Base-by-base conservation (phyloP, 37 sponge, comb jelly and placozoan genomes). In the Hexactinellida sp. region DNA sequence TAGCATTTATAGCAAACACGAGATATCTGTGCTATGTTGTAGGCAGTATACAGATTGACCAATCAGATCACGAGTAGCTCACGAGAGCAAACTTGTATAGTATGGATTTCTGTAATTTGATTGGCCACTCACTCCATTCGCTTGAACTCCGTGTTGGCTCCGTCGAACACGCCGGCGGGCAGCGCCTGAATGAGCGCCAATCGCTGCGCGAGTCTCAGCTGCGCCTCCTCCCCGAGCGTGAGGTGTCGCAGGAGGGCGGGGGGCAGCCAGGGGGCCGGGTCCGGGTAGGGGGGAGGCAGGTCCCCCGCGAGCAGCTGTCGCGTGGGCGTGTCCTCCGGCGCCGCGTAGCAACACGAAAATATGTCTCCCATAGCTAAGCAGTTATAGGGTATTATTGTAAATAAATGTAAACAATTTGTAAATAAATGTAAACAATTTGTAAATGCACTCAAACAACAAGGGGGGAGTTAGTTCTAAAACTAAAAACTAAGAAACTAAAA, bases 141-240 rank as follows among this genome's bases (percentile, higher is more conserved):
- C 13, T 63, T 63, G 34, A 21, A 63, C 3, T 3, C 38, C 0
- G 82, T 52, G 10, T 28, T 39, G 25, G 51, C 34, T 23, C 38
- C 85, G 5, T 38, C 86, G 85, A 88, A 93, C 36, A 38, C 54
- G 16, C 85, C 90, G 10, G 39, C 52, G 38, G 93, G 93, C 16
- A 93, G 88, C 37, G 87, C 41, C 55, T 93, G 93, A 47, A 93
- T 91, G 54, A 93, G 84, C 37, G 93, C 85, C 28, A 93, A 16
- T 34, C 91, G 55, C 87, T 88, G 91, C 37, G 91, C 88, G 0
- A 89, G 34, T 55, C 89, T 89, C 0, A 89, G 0, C 52, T 85
- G 82, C 36, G 86, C 84, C 37, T 86, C 88, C 82, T 93, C 91
- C 7, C 83, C 55, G 54, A 92, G 47, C 13, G 37, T 54, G 30